Base-by-base conservation (phyloP, 2,113 vertebrate species). In the Poeciliopsis turrubarensis region DNA sequence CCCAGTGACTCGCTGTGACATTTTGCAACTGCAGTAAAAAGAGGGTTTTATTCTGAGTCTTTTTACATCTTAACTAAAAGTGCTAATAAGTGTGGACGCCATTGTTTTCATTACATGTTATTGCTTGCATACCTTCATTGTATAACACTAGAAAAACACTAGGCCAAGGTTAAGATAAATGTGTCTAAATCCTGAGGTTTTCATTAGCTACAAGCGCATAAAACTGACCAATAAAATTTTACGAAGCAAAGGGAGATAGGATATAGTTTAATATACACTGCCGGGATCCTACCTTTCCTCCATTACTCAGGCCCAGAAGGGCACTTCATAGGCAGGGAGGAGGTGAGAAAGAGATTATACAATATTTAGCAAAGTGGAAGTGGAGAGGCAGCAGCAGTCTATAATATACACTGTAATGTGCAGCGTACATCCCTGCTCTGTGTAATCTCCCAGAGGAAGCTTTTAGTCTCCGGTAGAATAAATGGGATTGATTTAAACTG, bases 401-500 rank as follows among this genome's bases (percentile, higher is more conserved):
- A 29, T 60, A 64, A 60, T 71, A 74, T 27, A 39, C 61, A 68
- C 3, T 26, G 31, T 70, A 86, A 71, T 15, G 30, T 63, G 65
- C 54, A 70, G 30, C 3, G 61, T 75, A 7, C 27, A 73, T 78
- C 68, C 69, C 60, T 51, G 61, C 44, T 41, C 68, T 72, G 62
- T 82, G 78, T 67, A 80, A 81, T 85, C 80, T 77, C 68, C 60
- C 6, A 15, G 75, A 44, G 12, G 69, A 78, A 81, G 68, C 75
- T 47, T 70, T 27, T 70, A 75, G 72, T 66, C 60, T 60, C 70
- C 30, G 68, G 66, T 72, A 29, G 78, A 83, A 79, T 76, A 82
- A 86, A 88, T 66, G 51, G 34, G 76, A 85, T 73, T 75, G 51
- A 54, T 81, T 77, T 81, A 73, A 70, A 78, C 78, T 57, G 75